These are phyloP conservation scores for Myiopsitta monachus DNA, from an alignment of 2,113 vertebrate genomes.

Conservation along the genomic window DNA sequence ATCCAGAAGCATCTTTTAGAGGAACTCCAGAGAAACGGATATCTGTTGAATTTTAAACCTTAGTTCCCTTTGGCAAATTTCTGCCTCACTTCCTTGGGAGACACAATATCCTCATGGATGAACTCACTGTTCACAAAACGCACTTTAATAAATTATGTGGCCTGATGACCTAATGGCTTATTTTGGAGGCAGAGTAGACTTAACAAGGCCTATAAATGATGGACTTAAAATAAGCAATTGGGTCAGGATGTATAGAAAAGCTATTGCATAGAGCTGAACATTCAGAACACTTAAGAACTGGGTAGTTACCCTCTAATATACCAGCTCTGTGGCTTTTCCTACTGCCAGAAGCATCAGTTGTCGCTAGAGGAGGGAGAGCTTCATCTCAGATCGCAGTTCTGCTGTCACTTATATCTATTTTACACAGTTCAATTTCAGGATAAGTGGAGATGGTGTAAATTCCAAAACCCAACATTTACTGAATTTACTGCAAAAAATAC, in stretches of 20 bases:
- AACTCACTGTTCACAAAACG: slow-evolving; percentile 40
- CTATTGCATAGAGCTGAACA: not conserved
- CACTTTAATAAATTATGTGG: slow-evolving; percentile 30
- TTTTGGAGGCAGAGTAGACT: not conserved
- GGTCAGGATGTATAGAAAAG: not conserved
- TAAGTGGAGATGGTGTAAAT: not conserved
- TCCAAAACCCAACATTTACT: not conserved
- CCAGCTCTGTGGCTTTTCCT: not conserved
- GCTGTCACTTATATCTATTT: not conserved
- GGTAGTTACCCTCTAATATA: not conserved
- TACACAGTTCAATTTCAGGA: not conserved
- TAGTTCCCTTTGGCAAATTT: slow-evolving; percentile 48
- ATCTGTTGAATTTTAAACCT: slow-evolving; percentile 48
- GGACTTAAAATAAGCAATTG: not conserved
- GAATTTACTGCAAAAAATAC: not conserved
- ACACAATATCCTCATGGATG: not conserved
- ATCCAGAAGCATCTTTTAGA: not conserved
- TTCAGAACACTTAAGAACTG: not conserved
- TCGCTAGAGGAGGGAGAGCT: not conserved
- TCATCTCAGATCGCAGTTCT: not conserved
- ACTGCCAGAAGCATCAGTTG: not conserved
- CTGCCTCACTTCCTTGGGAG: slow-evolving; percentile 42
- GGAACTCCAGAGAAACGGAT: not conserved
- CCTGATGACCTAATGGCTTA: slow-evolving; percentile 5
- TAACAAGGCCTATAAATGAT: not conserved